Evolutionary conservation across 2,113 vertebrate species (phyloP).

Genomic region (Notothenia rossii): DNA sequence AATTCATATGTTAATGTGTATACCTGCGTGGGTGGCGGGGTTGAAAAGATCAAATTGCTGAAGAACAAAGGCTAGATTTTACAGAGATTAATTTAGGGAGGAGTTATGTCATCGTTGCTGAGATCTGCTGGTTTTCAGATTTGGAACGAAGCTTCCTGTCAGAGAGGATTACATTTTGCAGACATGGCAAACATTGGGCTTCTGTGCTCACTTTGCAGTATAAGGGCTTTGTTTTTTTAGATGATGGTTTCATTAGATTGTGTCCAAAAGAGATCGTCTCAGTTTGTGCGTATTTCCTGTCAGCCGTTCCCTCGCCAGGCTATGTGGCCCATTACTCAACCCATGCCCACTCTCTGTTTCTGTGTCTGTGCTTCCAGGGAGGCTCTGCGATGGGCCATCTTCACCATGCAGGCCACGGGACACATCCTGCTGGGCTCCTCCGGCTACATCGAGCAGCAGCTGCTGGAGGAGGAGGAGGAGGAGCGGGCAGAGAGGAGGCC

Average conservation of each 20-base stretch:
- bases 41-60: constrained; percentile 19
- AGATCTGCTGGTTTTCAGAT: constrained; percentile 50
- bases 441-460: constrained; percentile 92
- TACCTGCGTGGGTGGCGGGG: constrained; percentile 15
- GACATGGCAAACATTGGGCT: constrained; percentile 40
- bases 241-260: not conserved
- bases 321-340: constrained; percentile 2
- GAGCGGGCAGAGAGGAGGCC: constrained; percentile 68
- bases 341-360: not conserved
- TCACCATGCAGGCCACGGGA: constrained; percentile 94
- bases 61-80: constrained; percentile 55
- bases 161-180: constrained; percentile 53
- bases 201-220: not conserved
- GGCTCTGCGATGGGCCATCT: constrained; percentile 89
- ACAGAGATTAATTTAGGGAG: constrained; percentile 56
- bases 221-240: not conserved
- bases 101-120: constrained; percentile 59
- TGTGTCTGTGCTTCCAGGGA: constrained; percentile 83
- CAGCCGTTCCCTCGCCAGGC: not conserved
- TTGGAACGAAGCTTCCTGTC: constrained; percentile 13
- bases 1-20: not conserved
- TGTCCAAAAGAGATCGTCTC: too few relatives aligned
- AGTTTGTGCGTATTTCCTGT: too few relatives aligned
- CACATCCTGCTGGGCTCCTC: constrained; percentile 93
- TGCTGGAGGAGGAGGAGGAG: constrained; percentile 85